phyloP scores from a whole-genome alignment of 2,888 invertebrate genomes.

The Achlya flavicornis region DNA sequence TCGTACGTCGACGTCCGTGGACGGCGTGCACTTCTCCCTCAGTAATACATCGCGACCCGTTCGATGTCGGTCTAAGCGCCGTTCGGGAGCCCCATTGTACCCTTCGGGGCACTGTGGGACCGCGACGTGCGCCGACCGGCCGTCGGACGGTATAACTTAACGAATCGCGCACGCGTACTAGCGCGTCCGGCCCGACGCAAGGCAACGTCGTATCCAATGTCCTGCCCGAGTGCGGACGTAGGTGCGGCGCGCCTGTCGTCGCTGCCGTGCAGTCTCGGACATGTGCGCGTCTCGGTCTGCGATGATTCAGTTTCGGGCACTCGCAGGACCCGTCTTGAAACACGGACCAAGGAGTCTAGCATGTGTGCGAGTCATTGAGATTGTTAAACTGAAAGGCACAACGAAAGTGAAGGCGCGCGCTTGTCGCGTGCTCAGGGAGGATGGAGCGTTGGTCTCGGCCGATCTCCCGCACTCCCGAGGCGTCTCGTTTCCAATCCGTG shows the following conservation, averaged over 20 bases:
- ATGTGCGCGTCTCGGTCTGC: slow-evolving; percentile 55
- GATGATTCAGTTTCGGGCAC: slow-evolving; percentile 71
- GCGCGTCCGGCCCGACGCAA: no score
- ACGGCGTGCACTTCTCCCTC: slow-evolving; percentile 33
- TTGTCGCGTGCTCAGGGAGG: no score
- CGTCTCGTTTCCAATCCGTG: slow-evolving; percentile 70
- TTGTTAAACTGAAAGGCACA: slow-evolving; percentile 85
- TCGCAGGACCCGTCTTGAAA: slow-evolving; percentile 88
- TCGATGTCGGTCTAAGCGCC: slow-evolving; percentile 17
- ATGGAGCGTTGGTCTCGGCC: no score
- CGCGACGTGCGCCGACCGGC: no score
- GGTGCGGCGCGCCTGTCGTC: slow-evolving; percentile 17
- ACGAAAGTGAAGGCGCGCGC: slow-evolving; percentile 29
- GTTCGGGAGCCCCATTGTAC: no score
- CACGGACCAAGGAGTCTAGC: slow-evolving; percentile 70
- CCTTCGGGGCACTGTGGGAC: no score
- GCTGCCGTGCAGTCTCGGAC: slow-evolving; percentile 52
- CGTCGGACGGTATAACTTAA: no score
- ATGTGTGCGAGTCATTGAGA: slow-evolving; percentile 88
- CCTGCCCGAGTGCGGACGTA: no score
- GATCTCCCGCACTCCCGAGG: slow-evolving; percentile 58
- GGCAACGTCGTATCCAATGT: no score
- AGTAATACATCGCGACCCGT: slow-evolving; percentile 30
- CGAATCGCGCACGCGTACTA: no score
- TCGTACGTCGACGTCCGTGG: no score